Base-by-base conservation (phyloP, 2,113 vertebrate genomes). In the Arvicanthis niloticus region DNA sequence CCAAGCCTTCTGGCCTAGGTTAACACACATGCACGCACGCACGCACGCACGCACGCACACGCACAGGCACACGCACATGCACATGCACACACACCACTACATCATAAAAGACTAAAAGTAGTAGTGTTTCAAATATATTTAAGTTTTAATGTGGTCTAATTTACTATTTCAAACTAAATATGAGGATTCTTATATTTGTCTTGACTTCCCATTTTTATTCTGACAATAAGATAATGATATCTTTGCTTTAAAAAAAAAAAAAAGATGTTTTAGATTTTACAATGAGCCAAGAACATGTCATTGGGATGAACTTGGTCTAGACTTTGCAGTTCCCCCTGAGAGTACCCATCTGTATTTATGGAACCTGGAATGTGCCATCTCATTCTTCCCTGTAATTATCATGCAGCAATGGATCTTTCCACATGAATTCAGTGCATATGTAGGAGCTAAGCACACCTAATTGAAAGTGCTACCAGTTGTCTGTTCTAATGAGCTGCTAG, bases 381-480 rank as follows among this genome's bases (percentile, higher is more conserved):
- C 48, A 81, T 26, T 45, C 45, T 12, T 95, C 15, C 17, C 4
- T 77, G 37, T 51, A 86, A 93, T 97, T 91, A 77, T 31, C 3
- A 53, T 68, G 31, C 19, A 78, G 51, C 45, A 53, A 80, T 29
- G 58, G 67, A 73, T 78, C 60, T 51, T 91, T 94, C 77, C 68
- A 88, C 82, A 94, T 93, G 92, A 96, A 94, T 67, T 89, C 42
- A 91, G 45, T 96, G 89, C 73, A 80, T 94, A 96, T 92, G 96
- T 92, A 94, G 86, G 42, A 95, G 67, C 3, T 86, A 78, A 87
- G 60, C 73, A 91, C 67, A 91, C 56, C 94, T 92, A 95, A 96
- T 76, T 96, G 94, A 95, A 96, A 95, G 81, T 90, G 51, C 80
- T 97, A 92, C 70, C 80, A 88, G 90, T 97, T 96, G 81, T 96